Evolutionary conservation across 2,797 vertebrate genomes (phyloP).

Genomic region (Percopsis omiscomaycus): DNA sequence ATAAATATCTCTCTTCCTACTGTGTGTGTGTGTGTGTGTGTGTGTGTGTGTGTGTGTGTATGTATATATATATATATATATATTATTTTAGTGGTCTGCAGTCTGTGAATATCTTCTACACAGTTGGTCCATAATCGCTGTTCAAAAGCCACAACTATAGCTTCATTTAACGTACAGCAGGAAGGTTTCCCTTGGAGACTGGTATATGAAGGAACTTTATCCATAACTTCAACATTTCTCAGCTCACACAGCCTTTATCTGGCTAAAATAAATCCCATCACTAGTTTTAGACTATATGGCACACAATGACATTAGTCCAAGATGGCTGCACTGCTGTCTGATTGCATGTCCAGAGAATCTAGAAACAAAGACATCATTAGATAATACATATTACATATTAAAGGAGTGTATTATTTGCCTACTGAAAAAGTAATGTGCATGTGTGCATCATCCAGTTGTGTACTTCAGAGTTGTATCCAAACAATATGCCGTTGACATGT

Average conservation of each 20-base stretch:
- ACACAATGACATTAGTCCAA: constrained; percentile 24
- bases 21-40: neutral
- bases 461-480: no score
- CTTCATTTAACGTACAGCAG: constrained; percentile 35
- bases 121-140: constrained; percentile 18
- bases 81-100: constrained; percentile 24
- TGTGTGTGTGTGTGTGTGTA: constrained; percentile 4
- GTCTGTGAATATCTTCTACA: constrained; percentile 42
- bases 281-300: no score
- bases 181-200: constrained; percentile 24
- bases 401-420: no score
- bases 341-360: no score
- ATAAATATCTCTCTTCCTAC: neutral
- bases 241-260: constrained; percentile 26
- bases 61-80: constrained; percentile 7
- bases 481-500: no score
- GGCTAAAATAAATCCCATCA: neutral
- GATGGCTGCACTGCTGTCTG: constrained; percentile 3
- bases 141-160: constrained; percentile 23
- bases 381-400: no score
- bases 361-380: no score
- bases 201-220: constrained; percentile 46
- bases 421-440: no score
- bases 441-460: no score
- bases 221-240: constrained; percentile 42